Evolutionary conservation across 2,113 vertebrate genomes (phyloP).

Genomic region (Rhea americana): DNA sequence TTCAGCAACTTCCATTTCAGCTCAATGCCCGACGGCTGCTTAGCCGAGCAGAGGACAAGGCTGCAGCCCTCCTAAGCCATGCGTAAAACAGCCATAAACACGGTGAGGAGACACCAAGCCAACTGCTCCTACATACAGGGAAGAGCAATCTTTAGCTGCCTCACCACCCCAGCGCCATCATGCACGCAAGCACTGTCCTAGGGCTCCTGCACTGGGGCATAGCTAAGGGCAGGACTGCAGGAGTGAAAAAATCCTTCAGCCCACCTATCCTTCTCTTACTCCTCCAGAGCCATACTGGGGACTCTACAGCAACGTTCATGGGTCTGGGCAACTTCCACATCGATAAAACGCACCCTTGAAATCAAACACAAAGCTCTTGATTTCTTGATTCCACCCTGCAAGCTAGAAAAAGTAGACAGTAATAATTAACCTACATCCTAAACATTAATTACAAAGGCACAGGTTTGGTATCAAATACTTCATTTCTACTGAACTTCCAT

Average conservation of each 20-base stretch:
- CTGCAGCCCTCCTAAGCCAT: background rate
- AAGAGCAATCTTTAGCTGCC: background rate
- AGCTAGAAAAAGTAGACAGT: background rate
- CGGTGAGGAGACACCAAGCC: background rate
- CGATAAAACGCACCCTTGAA: background rate
- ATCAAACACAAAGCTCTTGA: background rate
- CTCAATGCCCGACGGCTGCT: fast-evolving
- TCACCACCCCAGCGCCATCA: background rate
- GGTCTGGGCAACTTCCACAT: background rate
- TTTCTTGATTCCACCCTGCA: background rate
- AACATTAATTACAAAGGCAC: constrained; percentile 32
- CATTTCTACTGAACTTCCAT: constrained; percentile 40
- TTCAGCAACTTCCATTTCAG: background rate
- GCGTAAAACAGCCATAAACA: background rate
- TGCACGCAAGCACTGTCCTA: background rate
- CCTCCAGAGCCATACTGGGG: background rate
- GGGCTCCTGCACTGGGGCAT: too few relatives aligned
- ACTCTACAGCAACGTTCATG: background rate
- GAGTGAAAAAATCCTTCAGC: background rate
- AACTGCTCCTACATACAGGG: background rate
- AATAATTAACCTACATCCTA: constrained; percentile 36
- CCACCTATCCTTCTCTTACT: background rate
- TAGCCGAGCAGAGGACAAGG: background rate
- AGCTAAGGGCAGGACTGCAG: background rate
- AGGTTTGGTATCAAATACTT: background rate